Conservation (phyloP, 2,797 vertebrate genomes). For the Scarus forsteni region DNA sequence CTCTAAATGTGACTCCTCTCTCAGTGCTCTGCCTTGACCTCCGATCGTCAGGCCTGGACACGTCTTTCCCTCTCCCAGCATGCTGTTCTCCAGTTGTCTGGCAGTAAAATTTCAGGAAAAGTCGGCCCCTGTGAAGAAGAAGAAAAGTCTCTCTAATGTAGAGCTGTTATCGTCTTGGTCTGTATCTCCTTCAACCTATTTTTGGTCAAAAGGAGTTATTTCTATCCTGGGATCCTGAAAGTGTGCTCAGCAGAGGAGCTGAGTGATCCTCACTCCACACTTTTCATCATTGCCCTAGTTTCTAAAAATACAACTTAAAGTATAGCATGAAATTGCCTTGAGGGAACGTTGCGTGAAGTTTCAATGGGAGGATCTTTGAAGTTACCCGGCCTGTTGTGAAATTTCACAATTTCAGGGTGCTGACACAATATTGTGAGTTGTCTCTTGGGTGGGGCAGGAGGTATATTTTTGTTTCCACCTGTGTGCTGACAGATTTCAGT, state of each 20-base stretch:
- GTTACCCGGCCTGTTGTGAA: constrained; percentile 36
- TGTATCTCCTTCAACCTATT: constrained; percentile 57
- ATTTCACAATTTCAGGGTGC: constrained; percentile 57
- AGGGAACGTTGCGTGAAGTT: constrained; percentile 10
- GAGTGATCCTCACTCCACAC: constrained; percentile 51
- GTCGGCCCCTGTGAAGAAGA: background rate
- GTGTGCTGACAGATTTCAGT: constrained; percentile 45
- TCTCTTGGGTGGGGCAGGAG: constrained; percentile 64
- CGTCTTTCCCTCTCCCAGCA: constrained; percentile 30
- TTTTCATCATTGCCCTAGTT: constrained; percentile 61
- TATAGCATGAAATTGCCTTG: constrained; percentile 25
- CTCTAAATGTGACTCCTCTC: background rate
- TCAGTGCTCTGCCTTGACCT: constrained; percentile 38
- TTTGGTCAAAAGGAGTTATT: constrained; percentile 62
- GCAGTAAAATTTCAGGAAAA: constrained; percentile 20
- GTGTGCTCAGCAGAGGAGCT: constrained; percentile 40
- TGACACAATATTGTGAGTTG: constrained; percentile 60
- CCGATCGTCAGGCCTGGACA: constrained; percentile 55
- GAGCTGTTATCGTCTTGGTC: constrained; percentile 41
- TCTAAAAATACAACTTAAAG: constrained; percentile 58
- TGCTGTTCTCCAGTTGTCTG: constrained; percentile 25
- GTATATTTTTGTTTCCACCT: constrained; percentile 76
- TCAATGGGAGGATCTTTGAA: constrained; percentile 28
- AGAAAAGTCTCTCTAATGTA: background rate
- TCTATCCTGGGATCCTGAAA: constrained; percentile 52